Evolutionary conservation across 64 coral and sea anemone species (phyloP).

Genomic region (Montipora sp.): DNA sequence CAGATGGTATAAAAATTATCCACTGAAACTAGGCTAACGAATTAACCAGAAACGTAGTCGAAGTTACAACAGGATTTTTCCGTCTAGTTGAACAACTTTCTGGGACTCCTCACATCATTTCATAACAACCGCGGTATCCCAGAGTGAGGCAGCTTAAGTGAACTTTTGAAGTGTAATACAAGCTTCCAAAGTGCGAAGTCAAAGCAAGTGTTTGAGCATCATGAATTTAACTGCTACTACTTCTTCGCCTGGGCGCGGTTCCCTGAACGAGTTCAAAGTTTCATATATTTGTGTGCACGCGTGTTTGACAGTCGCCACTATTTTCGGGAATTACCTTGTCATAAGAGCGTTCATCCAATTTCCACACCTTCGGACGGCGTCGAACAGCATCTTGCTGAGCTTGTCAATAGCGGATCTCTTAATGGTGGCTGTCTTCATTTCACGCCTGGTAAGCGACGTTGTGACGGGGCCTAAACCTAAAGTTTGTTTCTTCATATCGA

Average conservation of each 20-base stretch:
- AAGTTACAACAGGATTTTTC: no score
- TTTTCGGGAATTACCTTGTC: conserved; percentile 24
- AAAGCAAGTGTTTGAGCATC: neutral
- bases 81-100: no score
- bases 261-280: no score
- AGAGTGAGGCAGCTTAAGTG: no score
- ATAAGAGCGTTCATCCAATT: conserved; percentile 13
- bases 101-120: no score
- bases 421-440: conserved; percentile 8
- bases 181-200: neutral
- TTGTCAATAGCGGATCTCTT: conserved; percentile 14
- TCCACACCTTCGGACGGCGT: conserved; percentile 4
- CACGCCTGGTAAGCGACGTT: neutral
- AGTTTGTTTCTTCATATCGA: neutral
- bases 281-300: neutral
- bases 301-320: neutral
- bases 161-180: no score
- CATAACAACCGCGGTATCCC: no score
- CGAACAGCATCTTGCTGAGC: conserved; percentile 44
- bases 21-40: no score
- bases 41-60: no score
- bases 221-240: neutral
- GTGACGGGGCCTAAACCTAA: neutral
- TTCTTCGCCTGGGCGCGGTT: neutral
- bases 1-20: no score